Percentiles rank a stretch among this genome's conserved stretches.
Conservation (phyloP, 1,140 invertebrate species). For the Drosophila nigrodunni region DNA sequence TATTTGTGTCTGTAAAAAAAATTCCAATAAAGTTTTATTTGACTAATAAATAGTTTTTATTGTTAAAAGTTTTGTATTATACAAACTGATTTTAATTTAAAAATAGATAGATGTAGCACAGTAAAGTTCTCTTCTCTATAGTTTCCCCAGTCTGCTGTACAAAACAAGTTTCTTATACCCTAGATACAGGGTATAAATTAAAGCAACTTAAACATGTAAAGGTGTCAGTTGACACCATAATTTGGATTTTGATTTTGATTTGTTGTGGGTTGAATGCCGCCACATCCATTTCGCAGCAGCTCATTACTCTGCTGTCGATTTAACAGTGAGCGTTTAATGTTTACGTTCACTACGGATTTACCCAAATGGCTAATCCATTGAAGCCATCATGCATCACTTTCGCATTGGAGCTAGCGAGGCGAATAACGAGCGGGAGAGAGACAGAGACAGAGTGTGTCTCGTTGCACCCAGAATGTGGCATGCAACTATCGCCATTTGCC, state of each 20-base stretch:
- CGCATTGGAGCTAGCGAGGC: slow-evolving; percentile 29
- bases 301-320: slow-evolving; percentile 13
- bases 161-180: no score
- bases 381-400: slow-evolving; percentile 53
- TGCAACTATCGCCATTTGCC: slow-evolving; percentile 8
- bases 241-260: slow-evolving; percentile 30
- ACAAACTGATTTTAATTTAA: no score
- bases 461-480: slow-evolving; percentile 12
- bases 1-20: no score
- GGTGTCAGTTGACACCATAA: slow-evolving; percentile 67
- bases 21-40: no score
- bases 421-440: neutral
- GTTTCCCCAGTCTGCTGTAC: no score
- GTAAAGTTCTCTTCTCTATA: no score
- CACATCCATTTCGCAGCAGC: slow-evolving; percentile 5
- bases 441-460: slow-evolving; percentile 1
- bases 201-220: neutral
- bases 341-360: neutral
- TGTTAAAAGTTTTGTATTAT: no score
- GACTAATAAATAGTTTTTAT: no score
- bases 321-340: slow-evolving; percentile 14
- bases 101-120: no score
- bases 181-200: no score
- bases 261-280: slow-evolving; percentile 14
- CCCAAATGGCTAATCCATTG: slow-evolving; percentile 59